Evolutionary conservation across 2,113 vertebrate genomes (phyloP).

Genomic region (Lasiurus cinereus): DNA sequence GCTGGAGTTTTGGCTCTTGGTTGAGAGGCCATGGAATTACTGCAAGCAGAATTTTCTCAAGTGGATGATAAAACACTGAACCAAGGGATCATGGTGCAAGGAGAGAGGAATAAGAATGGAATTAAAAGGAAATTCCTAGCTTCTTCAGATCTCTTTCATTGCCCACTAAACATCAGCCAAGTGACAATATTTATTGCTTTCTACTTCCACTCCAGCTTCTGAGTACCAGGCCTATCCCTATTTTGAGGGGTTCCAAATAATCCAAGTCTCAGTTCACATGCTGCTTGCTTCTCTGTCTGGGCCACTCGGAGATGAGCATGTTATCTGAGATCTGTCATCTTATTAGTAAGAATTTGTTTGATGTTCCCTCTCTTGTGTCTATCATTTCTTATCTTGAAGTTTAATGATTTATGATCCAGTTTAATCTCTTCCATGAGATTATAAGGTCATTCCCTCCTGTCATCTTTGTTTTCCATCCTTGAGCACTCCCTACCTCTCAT

Average conservation of each 20-base stretch:
- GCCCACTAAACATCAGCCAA: not conserved
- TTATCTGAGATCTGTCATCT: rapidly evolving
- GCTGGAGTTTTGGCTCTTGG: rapidly evolving
- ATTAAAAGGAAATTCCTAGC: not conserved
- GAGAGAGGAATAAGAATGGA: not conserved
- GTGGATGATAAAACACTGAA: not conserved
- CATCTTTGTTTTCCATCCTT: too few species aligned
- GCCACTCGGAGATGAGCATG: not conserved
- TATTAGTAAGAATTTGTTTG: not conserved
- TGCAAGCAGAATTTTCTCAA: too few species aligned
- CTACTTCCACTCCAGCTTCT: rapidly evolving
- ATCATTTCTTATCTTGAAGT: not conserved
- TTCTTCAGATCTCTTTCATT: not conserved
- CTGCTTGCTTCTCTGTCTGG: not conserved
- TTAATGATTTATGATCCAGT: too few species aligned
- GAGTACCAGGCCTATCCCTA: not conserved
- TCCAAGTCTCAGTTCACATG: not conserved
- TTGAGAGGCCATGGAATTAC: not conserved
- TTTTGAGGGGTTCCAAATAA: not conserved
- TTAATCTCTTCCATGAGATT: not conserved
- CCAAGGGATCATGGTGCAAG: not conserved
- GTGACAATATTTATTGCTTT: too few species aligned
- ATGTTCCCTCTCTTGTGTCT: not conserved
- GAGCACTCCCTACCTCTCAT: not conserved
- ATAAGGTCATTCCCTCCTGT: not conserved